A percentile compares a stretch with the other conserved stretches of the same genome.
Conservation (phyloP, 2,797 vertebrate genomes). For the Hydrophis major region DNA sequence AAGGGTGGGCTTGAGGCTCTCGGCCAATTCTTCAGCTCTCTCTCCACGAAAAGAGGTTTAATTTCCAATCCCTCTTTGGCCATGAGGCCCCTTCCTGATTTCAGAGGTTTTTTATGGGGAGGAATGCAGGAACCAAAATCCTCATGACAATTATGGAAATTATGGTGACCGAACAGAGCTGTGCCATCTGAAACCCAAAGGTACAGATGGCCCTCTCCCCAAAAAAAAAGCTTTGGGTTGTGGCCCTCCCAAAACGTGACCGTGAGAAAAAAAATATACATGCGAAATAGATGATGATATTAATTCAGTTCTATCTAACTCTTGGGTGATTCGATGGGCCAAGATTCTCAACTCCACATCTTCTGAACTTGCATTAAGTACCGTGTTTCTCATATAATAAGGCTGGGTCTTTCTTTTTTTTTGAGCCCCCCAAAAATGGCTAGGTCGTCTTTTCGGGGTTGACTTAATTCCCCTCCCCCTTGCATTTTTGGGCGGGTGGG, state of each 20-base stretch:
- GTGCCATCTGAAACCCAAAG: background rate
- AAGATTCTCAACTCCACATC: background rate
- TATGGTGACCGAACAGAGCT: background rate
- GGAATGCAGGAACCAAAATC: background rate
- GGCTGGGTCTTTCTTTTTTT: too few species aligned
- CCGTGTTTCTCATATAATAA: too few species aligned
- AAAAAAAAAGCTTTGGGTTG: background rate
- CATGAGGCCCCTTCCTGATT: background rate
- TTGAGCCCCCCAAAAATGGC: too few species aligned
- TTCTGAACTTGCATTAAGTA: background rate
- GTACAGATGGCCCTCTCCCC: background rate
- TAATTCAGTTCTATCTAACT: background rate
- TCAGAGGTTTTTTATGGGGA: too few species aligned
- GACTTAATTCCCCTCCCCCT: too few species aligned
- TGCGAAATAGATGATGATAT: background rate
- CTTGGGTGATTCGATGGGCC: background rate
- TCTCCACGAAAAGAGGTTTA: background rate
- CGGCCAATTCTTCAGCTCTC: background rate
- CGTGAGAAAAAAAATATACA: background rate
- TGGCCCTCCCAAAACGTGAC: background rate
- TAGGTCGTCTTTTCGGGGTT: too few species aligned
- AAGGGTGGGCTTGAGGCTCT: background rate
- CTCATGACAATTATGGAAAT: background rate
- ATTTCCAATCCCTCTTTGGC: background rate
- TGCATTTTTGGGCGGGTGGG: too few species aligned